phyloP scores from a whole-genome alignment of 1,140 invertebrate genomes.

The Cotesia typhae region DNA sequence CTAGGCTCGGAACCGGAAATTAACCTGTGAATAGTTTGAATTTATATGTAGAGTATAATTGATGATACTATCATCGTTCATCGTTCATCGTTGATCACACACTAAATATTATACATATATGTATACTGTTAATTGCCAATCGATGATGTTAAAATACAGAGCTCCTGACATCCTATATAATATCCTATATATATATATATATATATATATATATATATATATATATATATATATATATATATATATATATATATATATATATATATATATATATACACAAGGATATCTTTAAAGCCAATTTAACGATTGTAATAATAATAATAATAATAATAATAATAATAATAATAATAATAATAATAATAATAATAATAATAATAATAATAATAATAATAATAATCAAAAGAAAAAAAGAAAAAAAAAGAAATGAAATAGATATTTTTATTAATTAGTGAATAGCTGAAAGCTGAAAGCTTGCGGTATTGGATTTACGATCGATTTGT shows the following conservation, averaged over 20 bases:
- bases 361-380: too few relatives aligned
- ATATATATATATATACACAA: too few relatives aligned
- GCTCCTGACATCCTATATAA: neutral
- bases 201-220: too few relatives aligned
- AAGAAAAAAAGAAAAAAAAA: neutral
- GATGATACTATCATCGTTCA: neutral
- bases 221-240: too few relatives aligned
- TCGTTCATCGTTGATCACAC: too few relatives aligned
- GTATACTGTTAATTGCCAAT: conserved; percentile 11
- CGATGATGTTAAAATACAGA: conserved; percentile 12
- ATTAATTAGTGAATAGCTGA: conserved; percentile 2
- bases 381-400: neutral
- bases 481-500: neutral
- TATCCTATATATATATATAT: too few relatives aligned
- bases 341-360: too few relatives aligned
- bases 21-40: neutral
- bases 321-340: too few relatives aligned
- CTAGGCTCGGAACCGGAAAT: conserved; percentile 4
- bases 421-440: neutral
- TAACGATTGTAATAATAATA: neutral
- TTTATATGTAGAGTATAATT: neutral
- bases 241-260: too few relatives aligned
- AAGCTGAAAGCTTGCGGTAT: neutral
- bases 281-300: neutral
- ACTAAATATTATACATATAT: too few relatives aligned